Evolutionary conservation across 2,888 invertebrate genomes (phyloP), one percentile per base, ranked within the genome.

Genomic region (Chloroclysta siterata): DNA sequence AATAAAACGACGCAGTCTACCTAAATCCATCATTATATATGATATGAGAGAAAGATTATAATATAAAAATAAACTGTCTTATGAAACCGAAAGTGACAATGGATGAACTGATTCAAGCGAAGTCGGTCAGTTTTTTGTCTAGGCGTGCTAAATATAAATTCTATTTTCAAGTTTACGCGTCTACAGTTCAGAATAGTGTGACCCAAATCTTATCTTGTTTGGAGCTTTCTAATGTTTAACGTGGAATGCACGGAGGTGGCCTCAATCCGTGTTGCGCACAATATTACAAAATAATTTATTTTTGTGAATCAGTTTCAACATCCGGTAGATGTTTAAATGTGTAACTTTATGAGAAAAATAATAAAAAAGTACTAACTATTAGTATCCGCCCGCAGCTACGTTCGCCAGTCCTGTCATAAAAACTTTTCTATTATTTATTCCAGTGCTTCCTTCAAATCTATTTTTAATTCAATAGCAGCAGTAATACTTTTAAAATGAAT

Each of bases 111-210:
- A 60, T 63, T 66, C 64, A 62, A 60, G 44, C 59, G 53, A 69
- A 65, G 68, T 77, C 65, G 77, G 69, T 78, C 75, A 74, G 72
- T 78, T 81, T 47, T 65, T 82, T 80, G 78, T 83, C 74, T 78
- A 77, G 69, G 60, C 63, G 62, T 22, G 66, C 81, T 85, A 82
- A 80, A 85, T 83, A 82, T 88, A 89, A 75, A 86, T 78, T 89
- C 88, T 89, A 89, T 91, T 89, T 89, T 89, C 88, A 89, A 90
- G 88, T 90, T 89, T 88, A 90, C 83, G 77, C 81, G 80, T 77
- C 78, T 81, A 78, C 76, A 76, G 80, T 84, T 84, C 79, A 77
- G 80, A 81, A 82, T 77, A 79, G 75, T 87, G 76, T 88, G 90
- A 90, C 90, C 91, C 81, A 89, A 85, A 90, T 90, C 82, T 78